A percentile compares a stretch with the other conserved stretches of the same genome.
Conservation (phyloP, 1,140 invertebrate genomes). For the Hycleus phaleratus region DNA sequence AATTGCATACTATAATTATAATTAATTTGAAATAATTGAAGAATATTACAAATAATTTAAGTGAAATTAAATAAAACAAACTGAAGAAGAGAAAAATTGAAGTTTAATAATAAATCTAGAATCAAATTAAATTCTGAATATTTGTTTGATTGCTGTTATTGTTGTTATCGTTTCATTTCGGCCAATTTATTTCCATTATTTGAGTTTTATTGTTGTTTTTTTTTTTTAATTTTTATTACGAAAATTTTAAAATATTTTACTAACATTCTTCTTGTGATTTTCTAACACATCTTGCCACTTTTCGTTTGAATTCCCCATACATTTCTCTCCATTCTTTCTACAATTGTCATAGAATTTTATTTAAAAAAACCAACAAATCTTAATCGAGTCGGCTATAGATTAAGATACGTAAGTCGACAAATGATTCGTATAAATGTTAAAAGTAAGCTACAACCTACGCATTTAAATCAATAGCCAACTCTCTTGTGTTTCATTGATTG, state of each 20-base stretch:
- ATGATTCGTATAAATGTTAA: too few relatives aligned
- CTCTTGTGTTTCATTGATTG: not conserved
- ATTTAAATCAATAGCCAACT: not conserved
- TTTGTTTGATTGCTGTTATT: not conserved
- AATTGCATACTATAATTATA: too few relatives aligned
- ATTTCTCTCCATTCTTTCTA: constrained; percentile 98
- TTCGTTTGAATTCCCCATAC: constrained; percentile 93
- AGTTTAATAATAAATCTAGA: constrained; percentile 11
- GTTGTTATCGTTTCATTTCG: not conserved
- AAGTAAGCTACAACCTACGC: too few relatives aligned
- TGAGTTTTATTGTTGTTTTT: not conserved
- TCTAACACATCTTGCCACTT: constrained; percentile 94
- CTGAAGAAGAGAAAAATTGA: not conserved
- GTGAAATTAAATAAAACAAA: not conserved
- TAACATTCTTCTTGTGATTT: constrained; percentile 96
- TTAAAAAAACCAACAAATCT: too few relatives aligned
- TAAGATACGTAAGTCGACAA: too few relatives aligned
- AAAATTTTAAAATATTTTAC: constrained; percentile 40
- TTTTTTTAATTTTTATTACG: constrained; percentile 2
- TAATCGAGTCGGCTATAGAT: not conserved
- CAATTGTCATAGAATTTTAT: constrained; percentile 36
- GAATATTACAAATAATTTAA: too few relatives aligned
- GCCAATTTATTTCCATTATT: constrained; percentile 1
- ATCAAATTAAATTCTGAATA: constrained; percentile 8
- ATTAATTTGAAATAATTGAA: too few relatives aligned